Conservation (phyloP, 2,888 invertebrate genomes). For the Yponomeuta sedellus region DNA sequence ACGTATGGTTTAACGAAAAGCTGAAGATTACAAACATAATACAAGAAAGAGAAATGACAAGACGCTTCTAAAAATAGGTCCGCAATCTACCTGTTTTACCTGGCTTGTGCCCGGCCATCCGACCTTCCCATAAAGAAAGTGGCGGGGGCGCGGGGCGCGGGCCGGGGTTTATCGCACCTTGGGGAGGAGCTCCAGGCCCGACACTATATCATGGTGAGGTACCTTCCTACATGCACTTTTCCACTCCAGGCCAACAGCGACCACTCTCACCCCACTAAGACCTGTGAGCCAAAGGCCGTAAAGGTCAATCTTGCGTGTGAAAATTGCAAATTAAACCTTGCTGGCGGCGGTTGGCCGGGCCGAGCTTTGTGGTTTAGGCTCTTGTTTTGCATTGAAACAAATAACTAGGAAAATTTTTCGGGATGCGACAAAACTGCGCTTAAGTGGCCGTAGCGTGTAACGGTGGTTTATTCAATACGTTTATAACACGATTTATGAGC, state of each 20-base stretch:
- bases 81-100: slow-evolving; percentile 72
- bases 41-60: background rate
- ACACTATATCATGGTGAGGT: slow-evolving; percentile 73
- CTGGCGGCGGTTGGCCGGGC: background rate
- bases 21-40: background rate
- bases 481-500: background rate
- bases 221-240: slow-evolving; percentile 56
- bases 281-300: background rate
- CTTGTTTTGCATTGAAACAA: background rate
- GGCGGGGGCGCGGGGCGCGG: slow-evolving; percentile 58
- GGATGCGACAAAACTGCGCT: background rate
- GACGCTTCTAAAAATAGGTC: slow-evolving; percentile 58
- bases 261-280: background rate
- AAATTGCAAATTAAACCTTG: background rate
- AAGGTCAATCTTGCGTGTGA: background rate
- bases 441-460: background rate
- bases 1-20: background rate
- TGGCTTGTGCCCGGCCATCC: slow-evolving; percentile 63
- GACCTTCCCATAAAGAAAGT: slow-evolving; percentile 75
- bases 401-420: background rate
- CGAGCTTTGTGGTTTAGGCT: slow-evolving; percentile 2
- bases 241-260: slow-evolving; percentile 13
- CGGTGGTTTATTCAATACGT: background rate
- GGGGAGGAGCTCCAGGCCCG: slow-evolving; percentile 68
- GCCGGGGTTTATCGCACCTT: slow-evolving; percentile 74